Conservation (phyloP, 1,140 invertebrate genomes). For the Olivierus martensii region DNA sequence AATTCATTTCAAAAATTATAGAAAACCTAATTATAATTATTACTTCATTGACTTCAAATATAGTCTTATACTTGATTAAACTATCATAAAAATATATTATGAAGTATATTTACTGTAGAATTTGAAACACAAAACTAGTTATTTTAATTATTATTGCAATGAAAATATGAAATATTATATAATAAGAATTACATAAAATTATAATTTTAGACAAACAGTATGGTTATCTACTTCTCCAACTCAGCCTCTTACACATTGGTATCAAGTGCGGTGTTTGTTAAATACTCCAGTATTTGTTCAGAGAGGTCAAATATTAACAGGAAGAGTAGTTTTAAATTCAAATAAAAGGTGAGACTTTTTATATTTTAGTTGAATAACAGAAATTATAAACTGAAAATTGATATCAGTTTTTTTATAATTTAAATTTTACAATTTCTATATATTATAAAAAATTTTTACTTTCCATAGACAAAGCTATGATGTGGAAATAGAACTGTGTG, state of each 20-base stretch:
- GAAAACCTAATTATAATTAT: too few relatives aligned
- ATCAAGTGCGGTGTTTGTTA: constrained; percentile 93
- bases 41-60: too few relatives aligned
- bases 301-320: constrained; percentile 80
- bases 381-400: too few relatives aligned
- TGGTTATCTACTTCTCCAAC: constrained; percentile 98
- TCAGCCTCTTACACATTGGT: constrained; percentile 98
- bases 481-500: constrained; percentile 86
- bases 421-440: not conserved
- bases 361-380: not conserved
- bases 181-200: too few relatives aligned
- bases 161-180: too few relatives aligned
- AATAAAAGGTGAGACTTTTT: constrained; percentile 63
- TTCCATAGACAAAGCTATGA: constrained; percentile 82
- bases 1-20: too few relatives aligned
- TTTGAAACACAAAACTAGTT: too few relatives aligned
- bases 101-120: too few relatives aligned
- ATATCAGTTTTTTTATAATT: not conserved
- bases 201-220: constrained; percentile 53
- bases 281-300: constrained; percentile 89
- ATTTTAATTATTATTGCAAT: too few relatives aligned
- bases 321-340: constrained; percentile 72
- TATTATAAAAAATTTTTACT: too few relatives aligned
- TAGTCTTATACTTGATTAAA: too few relatives aligned
- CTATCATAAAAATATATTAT: too few relatives aligned